Evolutionary conservation across 2,888 invertebrate species (phyloP).

Genomic region (Ptilodon capucinus): DNA sequence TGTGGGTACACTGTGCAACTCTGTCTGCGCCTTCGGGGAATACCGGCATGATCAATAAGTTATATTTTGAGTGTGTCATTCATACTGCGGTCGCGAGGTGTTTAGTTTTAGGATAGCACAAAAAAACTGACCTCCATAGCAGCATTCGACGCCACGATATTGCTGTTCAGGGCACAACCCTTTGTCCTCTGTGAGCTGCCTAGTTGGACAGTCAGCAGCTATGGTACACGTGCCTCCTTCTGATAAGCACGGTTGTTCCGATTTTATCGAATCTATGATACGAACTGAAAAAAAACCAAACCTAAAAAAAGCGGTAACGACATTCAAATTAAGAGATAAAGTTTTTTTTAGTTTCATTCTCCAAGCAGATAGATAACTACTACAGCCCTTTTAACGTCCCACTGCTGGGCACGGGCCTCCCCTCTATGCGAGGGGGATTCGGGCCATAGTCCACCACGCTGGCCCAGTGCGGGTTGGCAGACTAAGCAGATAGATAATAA

Average conservation of each 20-base stretch:
- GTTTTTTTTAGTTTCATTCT: too few relatives aligned
- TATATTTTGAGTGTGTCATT: neutral
- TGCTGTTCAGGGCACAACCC: conserved; percentile 53
- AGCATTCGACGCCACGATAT: conserved; percentile 54
- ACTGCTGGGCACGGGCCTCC: too few relatives aligned
- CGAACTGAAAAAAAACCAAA: conserved; percentile 36
- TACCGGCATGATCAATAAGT: neutral
- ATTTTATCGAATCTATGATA: conserved; percentile 39
- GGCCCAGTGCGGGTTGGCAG: too few relatives aligned
- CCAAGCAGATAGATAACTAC: neutral
- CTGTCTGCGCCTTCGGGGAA: neutral
- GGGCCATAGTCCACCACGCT: neutral
- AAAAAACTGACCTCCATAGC: conserved; percentile 52
- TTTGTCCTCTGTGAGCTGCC: conserved; percentile 21
- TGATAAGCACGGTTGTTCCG: conserved; percentile 34
- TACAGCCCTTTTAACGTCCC: too few relatives aligned
- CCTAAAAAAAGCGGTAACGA: neutral
- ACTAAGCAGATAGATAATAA: too few relatives aligned
- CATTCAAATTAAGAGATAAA: neutral
- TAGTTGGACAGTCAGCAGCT: conserved; percentile 47
- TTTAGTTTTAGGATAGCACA: too few relatives aligned
- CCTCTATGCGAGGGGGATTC: too few relatives aligned
- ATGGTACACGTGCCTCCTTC: conserved; percentile 54
- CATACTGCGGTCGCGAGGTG: too few relatives aligned
- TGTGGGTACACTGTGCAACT: neutral